Percentiles rank a stretch among this genome's conserved stretches.
These are phyloP conservation scores for Tauraco erythrolophus DNA, from an alignment of 2,113 vertebrate genomes.

Conservation along the genomic window DNA sequence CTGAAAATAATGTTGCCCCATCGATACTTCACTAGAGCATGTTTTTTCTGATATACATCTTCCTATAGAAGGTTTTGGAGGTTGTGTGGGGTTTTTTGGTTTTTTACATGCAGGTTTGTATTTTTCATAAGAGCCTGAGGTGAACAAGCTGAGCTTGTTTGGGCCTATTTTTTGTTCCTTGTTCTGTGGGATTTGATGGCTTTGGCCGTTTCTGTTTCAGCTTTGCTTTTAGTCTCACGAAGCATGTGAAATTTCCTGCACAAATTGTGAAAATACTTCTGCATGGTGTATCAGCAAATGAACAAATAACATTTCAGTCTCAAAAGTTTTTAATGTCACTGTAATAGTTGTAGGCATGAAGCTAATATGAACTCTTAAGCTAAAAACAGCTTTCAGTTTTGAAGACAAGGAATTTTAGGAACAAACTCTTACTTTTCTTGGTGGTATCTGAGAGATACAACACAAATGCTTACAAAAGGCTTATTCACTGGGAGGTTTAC, in stretches of 20 bases:
- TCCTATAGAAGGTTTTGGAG: not conserved
- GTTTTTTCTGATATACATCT: not conserved
- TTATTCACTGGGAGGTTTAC: not conserved
- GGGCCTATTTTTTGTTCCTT: not conserved
- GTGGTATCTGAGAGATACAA: not conserved
- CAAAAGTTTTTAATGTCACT: not conserved
- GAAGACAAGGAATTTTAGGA: not conserved
- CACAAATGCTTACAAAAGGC: not conserved
- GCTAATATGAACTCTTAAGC: not conserved
- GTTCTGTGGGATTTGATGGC: not conserved
- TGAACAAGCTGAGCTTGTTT: not conserved
- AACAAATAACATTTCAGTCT: not conserved
- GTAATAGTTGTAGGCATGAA: not conserved
- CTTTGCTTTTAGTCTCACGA: not conserved
- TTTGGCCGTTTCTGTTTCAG: not conserved
- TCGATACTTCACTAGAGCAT: not conserved
- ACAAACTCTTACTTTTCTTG: not conserved
- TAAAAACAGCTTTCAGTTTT: not conserved
- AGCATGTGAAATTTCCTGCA: not conserved
- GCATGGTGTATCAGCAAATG: not conserved
- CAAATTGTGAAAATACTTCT: not conserved
- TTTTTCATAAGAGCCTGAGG: not conserved
- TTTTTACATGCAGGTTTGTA: not conserved
- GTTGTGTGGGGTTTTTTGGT: not conserved
- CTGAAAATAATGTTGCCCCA: not conserved